A percentile compares a stretch with the other conserved stretches of the same genome.
Evolutionary conservation across 2,888 invertebrate genomes (phyloP).

Genomic region (Tenthredo distinguenda): DNA sequence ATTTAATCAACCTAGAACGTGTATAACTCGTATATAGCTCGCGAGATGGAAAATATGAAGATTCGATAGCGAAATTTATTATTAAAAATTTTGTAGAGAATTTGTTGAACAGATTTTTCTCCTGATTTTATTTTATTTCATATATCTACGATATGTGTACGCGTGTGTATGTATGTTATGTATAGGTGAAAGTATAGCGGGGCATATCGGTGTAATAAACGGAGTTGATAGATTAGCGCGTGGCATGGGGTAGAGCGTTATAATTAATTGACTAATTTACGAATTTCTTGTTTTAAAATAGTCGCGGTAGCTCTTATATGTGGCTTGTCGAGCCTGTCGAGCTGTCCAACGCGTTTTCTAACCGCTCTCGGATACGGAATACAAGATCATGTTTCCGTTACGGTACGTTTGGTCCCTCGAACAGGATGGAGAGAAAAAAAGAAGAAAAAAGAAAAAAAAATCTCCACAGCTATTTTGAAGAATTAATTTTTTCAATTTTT

Average conservation of each 20-base stretch:
- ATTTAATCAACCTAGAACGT: too few species aligned
- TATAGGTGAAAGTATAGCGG: neutral
- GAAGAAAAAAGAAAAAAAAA: neutral
- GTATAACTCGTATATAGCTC: too few species aligned
- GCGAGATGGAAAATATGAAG: too few species aligned
- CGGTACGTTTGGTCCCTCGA: neutral
- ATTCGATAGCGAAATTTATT: too few species aligned
- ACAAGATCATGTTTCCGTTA: slow-evolving; percentile 8
- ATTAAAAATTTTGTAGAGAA: neutral
- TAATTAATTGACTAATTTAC: slow-evolving; percentile 43
- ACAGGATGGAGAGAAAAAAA: neutral
- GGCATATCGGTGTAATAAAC: neutral
- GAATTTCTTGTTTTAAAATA: slow-evolving; percentile 37
- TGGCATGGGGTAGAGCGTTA: neutral
- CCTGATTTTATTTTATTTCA: neutral
- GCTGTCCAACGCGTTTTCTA: neutral
- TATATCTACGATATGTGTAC: neutral
- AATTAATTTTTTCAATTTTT: neutral
- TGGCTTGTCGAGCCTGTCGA: slow-evolving; percentile 31
- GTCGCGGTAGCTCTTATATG: neutral
- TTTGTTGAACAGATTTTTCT: neutral
- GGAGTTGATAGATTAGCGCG: neutral
- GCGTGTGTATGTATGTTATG: neutral
- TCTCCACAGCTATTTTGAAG: neutral
- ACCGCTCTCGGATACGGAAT: neutral